Percentiles rank a stretch among this genome's conserved stretches.
These are phyloP conservation scores for Barypeithes pellucidus DNA, from an alignment of 2,888 invertebrate genomes.

Conservation along the genomic window DNA sequence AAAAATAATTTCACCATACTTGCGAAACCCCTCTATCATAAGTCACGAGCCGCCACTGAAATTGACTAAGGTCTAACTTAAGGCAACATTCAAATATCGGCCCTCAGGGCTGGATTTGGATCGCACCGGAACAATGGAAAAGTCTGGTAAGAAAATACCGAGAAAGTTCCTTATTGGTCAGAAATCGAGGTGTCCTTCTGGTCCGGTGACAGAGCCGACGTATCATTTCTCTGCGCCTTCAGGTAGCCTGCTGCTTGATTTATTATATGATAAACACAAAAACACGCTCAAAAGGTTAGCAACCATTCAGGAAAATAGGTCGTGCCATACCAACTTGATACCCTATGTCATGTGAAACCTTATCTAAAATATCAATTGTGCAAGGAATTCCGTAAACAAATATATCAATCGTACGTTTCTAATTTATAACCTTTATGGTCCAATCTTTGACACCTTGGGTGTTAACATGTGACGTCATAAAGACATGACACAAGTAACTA, in stretches of 20 bases:
- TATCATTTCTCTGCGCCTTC: no score
- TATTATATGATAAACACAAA: background rate
- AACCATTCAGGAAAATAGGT: conserved; percentile 10
- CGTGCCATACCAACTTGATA: conserved; percentile 8
- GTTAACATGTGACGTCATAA: conserved; percentile 44
- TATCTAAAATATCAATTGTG: conserved; percentile 32
- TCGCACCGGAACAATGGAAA: no score
- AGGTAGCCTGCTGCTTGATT: background rate
- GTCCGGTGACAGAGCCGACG: no score
- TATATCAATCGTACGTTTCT: conserved; percentile 31
- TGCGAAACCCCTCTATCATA: no score
- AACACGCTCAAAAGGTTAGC: background rate
- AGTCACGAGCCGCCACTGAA: no score
- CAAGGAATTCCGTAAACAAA: conserved; percentile 26
- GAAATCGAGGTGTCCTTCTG: no score
- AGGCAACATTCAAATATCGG: no score
- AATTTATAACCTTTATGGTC: conserved; percentile 37
- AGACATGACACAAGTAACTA: conserved; percentile 31
- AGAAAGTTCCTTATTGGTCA: no score
- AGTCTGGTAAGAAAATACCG: no score
- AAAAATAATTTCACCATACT: no score
- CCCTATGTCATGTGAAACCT: conserved; percentile 22
- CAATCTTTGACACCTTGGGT: conserved; percentile 45
- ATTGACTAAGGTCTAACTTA: no score
- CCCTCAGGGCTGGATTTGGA: no score